A percentile compares a stretch with the other conserved stretches of the same genome.
These are phyloP conservation scores for Drosophila formosana DNA, from an alignment of 2,888 invertebrate genomes.

Conservation along the genomic window DNA sequence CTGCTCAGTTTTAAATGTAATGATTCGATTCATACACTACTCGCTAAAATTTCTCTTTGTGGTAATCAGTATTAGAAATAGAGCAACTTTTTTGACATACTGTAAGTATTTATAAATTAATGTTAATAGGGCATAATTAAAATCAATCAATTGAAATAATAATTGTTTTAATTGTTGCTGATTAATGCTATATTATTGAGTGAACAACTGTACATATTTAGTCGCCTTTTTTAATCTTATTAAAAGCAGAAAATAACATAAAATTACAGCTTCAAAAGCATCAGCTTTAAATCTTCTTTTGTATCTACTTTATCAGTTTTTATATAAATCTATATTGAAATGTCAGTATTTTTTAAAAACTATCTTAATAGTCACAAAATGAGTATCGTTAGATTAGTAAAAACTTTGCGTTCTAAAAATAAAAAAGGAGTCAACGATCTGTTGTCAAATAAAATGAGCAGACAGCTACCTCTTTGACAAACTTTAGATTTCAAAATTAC, in stretches of 20 bases:
- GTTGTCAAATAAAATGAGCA: no score
- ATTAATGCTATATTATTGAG: neutral
- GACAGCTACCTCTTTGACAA: no score
- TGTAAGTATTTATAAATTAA: neutral
- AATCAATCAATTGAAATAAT: neutral
- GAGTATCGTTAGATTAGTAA: no score
- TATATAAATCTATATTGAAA: no score
- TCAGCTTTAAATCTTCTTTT: neutral
- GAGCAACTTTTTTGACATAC: neutral
- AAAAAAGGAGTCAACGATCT: no score
- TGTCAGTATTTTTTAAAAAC: no score
- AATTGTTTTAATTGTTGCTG: neutral
- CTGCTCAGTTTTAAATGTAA: neutral
- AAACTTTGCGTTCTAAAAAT: no score
- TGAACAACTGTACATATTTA: neutral
- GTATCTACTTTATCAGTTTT: no score
- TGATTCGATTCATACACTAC: conserved; percentile 5
- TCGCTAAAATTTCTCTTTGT: neutral
- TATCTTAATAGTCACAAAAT: no score
- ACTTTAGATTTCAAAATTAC: no score
- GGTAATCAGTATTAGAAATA: neutral
- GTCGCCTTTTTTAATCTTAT: neutral
- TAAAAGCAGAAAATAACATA: neutral
- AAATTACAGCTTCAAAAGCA: neutral
- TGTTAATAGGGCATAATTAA: neutral